A percentile compares a stretch with the other conserved stretches of the same genome.
These are phyloP conservation scores for Hymenochirus boettgeri DNA, from an alignment of 2,113 vertebrate species.

Conservation along the genomic window DNA sequence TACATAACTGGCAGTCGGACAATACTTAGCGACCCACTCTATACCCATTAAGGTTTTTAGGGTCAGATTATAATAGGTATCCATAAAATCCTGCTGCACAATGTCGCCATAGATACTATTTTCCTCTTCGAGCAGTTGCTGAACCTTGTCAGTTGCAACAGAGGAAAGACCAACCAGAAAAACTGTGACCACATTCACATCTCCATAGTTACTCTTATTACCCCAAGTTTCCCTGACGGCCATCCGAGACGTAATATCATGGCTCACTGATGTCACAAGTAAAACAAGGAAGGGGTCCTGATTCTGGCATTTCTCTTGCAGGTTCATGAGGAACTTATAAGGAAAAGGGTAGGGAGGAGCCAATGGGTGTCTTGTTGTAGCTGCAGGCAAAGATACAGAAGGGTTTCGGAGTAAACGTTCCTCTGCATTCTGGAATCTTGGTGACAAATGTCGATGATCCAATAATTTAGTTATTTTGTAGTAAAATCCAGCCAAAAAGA, in stretches of 20 bases:
- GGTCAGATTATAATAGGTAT: conserved; percentile 41
- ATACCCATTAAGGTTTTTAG: conserved; percentile 45
- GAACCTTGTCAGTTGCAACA: background rate
- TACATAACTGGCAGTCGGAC: conserved; percentile 21
- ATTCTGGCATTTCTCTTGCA: conserved; percentile 49
- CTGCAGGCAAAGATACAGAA: no score
- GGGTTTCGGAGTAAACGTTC: no score
- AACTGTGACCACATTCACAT: conserved; percentile 17
- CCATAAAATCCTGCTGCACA: conserved; percentile 46
- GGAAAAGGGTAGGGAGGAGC: conserved; percentile 51
- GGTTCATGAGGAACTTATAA: conserved; percentile 62
- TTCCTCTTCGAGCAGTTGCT: conserved; percentile 41
- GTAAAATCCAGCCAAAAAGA: no score
- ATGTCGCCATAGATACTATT: background rate
- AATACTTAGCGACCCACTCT: conserved; percentile 39
- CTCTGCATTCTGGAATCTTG: no score
- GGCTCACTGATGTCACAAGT: conserved; percentile 39
- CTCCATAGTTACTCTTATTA: conserved; percentile 14
- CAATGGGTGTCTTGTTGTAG: background rate
- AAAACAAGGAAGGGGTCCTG: conserved; percentile 66
- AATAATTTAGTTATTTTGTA: no score
- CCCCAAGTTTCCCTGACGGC: conserved; percentile 36
- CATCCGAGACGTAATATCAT: background rate
- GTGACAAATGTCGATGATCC: no score
- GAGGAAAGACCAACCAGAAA: conserved; percentile 17